These are phyloP conservation scores for Yponomeuta malinellus DNA, from an alignment of 2,888 invertebrate genomes.

Conservation along the genomic window DNA sequence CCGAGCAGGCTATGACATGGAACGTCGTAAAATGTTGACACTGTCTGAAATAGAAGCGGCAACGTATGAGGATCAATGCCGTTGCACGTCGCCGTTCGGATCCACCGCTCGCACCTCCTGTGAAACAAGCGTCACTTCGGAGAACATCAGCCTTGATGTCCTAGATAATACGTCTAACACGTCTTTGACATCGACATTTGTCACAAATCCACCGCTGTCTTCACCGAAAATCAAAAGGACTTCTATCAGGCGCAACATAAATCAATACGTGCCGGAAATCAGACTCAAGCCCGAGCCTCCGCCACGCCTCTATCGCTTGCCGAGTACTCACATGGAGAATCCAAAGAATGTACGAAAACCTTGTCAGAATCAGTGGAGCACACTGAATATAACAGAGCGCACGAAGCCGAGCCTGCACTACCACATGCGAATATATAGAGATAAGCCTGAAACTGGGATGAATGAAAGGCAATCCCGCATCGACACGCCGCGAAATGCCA, in stretches of 20 bases:
- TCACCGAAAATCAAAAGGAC: conserved; percentile 68
- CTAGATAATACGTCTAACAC: conserved; percentile 67
- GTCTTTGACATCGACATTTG: conserved; percentile 68
- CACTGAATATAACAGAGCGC: conserved; percentile 64
- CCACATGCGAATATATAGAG: conserved; percentile 69
- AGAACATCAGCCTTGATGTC: conserved; percentile 71
- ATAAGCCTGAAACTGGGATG: conserved; percentile 39
- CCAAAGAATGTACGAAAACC: conserved; percentile 67
- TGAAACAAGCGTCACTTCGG: conserved; percentile 74
- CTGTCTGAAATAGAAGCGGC: conserved; percentile 76
- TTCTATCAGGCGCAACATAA: conserved; percentile 62
- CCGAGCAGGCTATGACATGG: conserved; percentile 44
- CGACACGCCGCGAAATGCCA: conserved; percentile 52
- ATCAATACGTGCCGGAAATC: conserved; percentile 59
- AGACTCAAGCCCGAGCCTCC: conserved; percentile 64
- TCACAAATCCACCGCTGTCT: conserved; percentile 60
- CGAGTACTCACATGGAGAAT: conserved; percentile 62
- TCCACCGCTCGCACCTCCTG: conserved; percentile 82
- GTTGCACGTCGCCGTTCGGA: conserved; percentile 83
- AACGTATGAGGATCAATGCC: conserved; percentile 81
- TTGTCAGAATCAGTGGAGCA: conserved; percentile 64
- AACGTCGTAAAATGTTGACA: conserved; percentile 58
- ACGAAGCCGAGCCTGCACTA: conserved; percentile 69
- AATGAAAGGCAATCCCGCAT: conserved; percentile 46
- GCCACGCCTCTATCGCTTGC: conserved; percentile 62